Evolutionary conservation across 2,797 vertebrate genomes (phyloP), one percentile per base, ranked within the genome.

Genomic region (Bufotes viridis): DNA sequence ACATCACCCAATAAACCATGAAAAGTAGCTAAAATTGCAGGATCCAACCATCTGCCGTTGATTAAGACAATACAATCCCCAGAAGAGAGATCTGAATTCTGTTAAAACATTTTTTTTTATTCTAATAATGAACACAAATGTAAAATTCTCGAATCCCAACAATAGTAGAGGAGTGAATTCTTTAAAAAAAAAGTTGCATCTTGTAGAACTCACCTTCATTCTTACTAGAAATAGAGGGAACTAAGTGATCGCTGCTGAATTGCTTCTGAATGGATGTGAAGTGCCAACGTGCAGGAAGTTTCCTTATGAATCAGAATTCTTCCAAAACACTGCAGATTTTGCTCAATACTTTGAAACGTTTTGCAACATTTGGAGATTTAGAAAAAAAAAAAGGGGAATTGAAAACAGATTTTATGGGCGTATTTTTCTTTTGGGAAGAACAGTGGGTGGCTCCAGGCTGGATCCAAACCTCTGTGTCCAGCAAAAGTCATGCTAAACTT

Each of bases 381-480:
- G 91, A 90, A 90, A 94, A 96, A 96, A 91, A 60, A 60, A 93
- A 94, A 96, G 95, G 90, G 93, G 94, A 96, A 96, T 95, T 95
- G 93, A 93, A 95, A 96, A 92, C 95, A 95, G 92, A 88, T 93
- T 94, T 93, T 74, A 70, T 93, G 93, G 93, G 94, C 92, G 93
- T 95, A 94, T 90, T 93, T 91, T 90, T 93, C 92, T 91, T 88
- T 78, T 92, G 88, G 91, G 92, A 90, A 75, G 93, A 94, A 90
- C 92, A 92, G 90, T 87, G 92, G 91, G 92, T 92, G 92, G 93
- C 87, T 93, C 90, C 88, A 84, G 91, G 90, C 90, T 90, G 87
- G 91, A 92, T 91, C 93, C 91, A 88, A 91, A 90, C 87, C 70
- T 93, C 92, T 90, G 85, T 88, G 90, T 90, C 91, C 87, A 29